phyloP scores from a whole-genome alignment of 2,113 vertebrate species.

The Leucoraja erinaceus region DNA sequence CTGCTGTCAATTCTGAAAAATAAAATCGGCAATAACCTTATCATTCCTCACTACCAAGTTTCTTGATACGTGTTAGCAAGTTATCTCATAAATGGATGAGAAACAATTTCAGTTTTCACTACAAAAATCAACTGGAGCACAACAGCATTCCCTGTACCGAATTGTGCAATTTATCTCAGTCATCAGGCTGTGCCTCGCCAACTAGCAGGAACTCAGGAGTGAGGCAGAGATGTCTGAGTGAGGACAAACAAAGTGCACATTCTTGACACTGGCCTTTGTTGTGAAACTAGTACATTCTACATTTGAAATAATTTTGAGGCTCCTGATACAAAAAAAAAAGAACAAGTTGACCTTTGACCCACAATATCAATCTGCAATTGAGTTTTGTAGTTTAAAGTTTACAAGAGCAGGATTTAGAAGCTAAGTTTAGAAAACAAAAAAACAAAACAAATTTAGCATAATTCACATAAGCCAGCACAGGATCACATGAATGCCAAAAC shows the following conservation, averaged over 20 bases:
- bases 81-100: background rate
- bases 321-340: too few species aligned
- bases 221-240: background rate
- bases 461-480: background rate
- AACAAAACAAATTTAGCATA: background rate
- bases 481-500: background rate
- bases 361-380: background rate
- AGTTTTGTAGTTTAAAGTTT: background rate
- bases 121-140: background rate
- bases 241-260: background rate
- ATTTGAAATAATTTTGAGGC: background rate
- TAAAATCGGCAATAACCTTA: background rate
- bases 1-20: background rate
- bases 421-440: background rate
- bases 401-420: background rate
- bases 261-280: background rate
- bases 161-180: background rate
- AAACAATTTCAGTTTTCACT: background rate
- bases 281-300: background rate
- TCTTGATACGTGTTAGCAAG: background rate
- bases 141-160: background rate
- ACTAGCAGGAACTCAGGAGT: background rate
- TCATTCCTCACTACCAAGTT: background rate
- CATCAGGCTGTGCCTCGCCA: background rate
- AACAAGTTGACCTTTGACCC: background rate